Conservation (phyloP, 2,797 vertebrate species). For the Siniperca obscura region DNA sequence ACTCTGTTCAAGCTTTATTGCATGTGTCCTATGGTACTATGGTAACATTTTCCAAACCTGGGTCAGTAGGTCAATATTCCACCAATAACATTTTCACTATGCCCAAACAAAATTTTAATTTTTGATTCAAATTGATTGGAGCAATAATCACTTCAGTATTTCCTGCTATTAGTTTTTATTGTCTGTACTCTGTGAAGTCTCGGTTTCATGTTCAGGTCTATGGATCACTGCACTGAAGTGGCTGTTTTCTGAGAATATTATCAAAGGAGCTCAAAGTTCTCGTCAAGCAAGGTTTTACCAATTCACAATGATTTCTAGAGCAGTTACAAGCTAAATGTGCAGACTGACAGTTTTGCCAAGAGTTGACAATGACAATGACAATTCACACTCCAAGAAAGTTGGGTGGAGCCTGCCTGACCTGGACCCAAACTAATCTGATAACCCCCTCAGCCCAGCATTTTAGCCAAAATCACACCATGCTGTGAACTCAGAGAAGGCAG, state of each 20-base stretch:
- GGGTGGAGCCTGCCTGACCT: no score
- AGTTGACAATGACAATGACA: background rate
- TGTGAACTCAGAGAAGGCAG: no score
- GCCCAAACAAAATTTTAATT: background rate
- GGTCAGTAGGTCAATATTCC: background rate
- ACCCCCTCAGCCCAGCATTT: no score
- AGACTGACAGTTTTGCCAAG: background rate
- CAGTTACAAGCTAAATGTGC: background rate
- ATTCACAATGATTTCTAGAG: background rate
- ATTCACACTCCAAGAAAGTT: no score
- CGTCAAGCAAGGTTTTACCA: background rate
- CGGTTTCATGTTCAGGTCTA: background rate
- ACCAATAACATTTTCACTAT: background rate
- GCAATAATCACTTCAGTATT: background rate
- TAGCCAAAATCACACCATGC: no score
- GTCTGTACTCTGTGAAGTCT: background rate
- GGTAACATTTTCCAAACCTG: background rate
- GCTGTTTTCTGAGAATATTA: conserved; percentile 13
- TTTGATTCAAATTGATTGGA: background rate
- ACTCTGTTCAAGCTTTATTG: background rate
- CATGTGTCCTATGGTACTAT: background rate
- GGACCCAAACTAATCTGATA: no score
- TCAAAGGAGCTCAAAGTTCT: background rate
- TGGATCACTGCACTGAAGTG: conserved; percentile 4
- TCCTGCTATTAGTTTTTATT: background rate